Evolutionary conservation across 2,888 invertebrate genomes (phyloP).

Genomic region (Diabrotica balteata): DNA sequence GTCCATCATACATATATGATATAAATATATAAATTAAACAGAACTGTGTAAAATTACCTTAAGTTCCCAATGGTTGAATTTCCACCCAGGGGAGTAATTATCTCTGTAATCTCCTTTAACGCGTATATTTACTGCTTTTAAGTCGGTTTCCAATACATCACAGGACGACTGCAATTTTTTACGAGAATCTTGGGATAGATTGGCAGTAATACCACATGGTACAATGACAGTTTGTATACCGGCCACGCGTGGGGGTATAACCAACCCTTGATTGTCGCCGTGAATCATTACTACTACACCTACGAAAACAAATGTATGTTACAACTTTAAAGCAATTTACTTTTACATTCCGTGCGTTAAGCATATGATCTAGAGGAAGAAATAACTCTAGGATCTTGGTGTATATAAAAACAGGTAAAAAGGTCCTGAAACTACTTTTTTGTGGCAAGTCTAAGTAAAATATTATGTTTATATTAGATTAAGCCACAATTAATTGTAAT

Average conservation of each 20-base stretch:
- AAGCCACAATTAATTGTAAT: too few relatives aligned
- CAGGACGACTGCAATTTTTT: slow-evolving; percentile 74
- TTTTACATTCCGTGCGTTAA: too few relatives aligned
- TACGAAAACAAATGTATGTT: slow-evolving; percentile 46
- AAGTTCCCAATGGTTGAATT: slow-evolving; percentile 97
- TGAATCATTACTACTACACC: slow-evolving; percentile 92
- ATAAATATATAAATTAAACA: not conserved
- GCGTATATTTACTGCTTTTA: slow-evolving; percentile 71
- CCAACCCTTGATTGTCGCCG: slow-evolving; percentile 95
- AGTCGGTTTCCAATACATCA: slow-evolving; percentile 69
- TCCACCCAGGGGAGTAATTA: slow-evolving; percentile 99
- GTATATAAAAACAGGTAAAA: too few relatives aligned
- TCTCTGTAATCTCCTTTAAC: slow-evolving; percentile 89
- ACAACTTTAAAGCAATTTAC: too few relatives aligned
- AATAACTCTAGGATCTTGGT: too few relatives aligned
- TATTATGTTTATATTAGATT: too few relatives aligned
- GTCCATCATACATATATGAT: too few relatives aligned
- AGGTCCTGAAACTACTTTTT: too few relatives aligned
- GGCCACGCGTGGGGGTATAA: slow-evolving; percentile 93
- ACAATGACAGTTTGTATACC: slow-evolving; percentile 87
- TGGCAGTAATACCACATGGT: slow-evolving; percentile 94
- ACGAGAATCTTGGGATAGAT: slow-evolving; percentile 75
- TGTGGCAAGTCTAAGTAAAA: too few relatives aligned
- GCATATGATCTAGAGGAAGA: too few relatives aligned
- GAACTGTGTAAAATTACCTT: slow-evolving; percentile 66